Conservation (phyloP, 2,888 invertebrate species). For the Hipparchia sbordonii region DNA sequence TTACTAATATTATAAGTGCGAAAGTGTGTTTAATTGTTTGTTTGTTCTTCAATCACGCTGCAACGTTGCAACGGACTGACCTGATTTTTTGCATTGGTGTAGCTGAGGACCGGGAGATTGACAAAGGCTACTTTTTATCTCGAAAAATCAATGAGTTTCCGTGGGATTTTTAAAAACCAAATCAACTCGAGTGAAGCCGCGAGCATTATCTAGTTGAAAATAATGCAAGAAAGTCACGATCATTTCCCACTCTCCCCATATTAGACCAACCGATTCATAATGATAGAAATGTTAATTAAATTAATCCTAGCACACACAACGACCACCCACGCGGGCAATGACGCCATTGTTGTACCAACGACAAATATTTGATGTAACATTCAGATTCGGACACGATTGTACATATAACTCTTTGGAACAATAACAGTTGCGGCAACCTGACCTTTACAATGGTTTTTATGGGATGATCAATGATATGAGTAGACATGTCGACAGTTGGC, state of each 20-base stretch:
- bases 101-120: no score
- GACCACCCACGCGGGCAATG: conserved; percentile 66
- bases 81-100: no score
- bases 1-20: no score
- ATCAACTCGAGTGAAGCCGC: no score
- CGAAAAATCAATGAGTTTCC: no score
- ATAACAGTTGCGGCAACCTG: conserved; percentile 43
- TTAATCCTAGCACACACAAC: conserved; percentile 57
- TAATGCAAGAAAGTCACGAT: not conserved
- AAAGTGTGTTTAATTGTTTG: no score
- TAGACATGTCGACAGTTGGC: conserved; percentile 19
- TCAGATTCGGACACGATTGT: conserved; percentile 43
- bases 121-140: no score
- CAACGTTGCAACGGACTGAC: no score
- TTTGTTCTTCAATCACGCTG: no score
- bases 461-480: conserved; percentile 16
- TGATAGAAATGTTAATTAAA: conserved; percentile 64
- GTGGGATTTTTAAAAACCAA: no score
- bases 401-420: conserved; percentile 26
- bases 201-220: no score
- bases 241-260: conserved; percentile 3
- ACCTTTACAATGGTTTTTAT: conserved; percentile 25
- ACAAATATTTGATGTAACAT: conserved; percentile 61
- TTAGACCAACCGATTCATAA: conserved; percentile 17
- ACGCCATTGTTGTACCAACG: conserved; percentile 67